Evolutionary conservation across 2,797 vertebrate genomes (phyloP), one percentile per base, ranked within the genome.

Genomic region (Mus caroli): DNA sequence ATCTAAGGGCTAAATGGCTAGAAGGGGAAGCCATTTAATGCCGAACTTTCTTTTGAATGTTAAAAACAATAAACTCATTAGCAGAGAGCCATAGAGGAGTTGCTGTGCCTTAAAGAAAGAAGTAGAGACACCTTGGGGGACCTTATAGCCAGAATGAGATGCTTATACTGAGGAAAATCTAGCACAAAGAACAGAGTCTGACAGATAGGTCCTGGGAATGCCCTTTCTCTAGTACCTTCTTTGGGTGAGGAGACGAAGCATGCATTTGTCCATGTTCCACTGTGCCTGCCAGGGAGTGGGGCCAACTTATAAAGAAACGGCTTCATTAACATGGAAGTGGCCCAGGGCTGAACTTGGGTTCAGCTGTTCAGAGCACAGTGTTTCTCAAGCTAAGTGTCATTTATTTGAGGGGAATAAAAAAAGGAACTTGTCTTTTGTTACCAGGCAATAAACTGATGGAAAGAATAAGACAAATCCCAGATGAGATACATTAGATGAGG

Each of bases 21-120:
- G 62, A 46, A 10, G 40, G 37, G 73, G 60, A 80, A 20, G 37
- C 19, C 40, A 69, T 75, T 75, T 79, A 82, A 78, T 56, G 69
- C 52, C 19, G 6, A 95, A 88, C 20, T 95, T 90, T 79, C 69
- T 93, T 90, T 86, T 80, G 73, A 92, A 83, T 95, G 54, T 31
- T 56, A 67, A 88, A 37, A 88, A 92, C 86, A 80, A 90, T 91
- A 24, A 88, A 92, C 83, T 94, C 54, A 60, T 95, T 88, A 96
- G 6, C 22, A 56, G 64, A 92, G 40, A 92, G 87, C 54, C 90
- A 93, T 89, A 64, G 88, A 86, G 83, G 26, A 92, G 52, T 79
- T 87, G 26, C 3, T 64, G 40, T 92, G 24, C 37, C 91, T 95
- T 94, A 84, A 91, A 84, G 73, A 96, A 24, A 67, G 17, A 95